Percentiles rank a stretch among this genome's conserved stretches.
Evolutionary conservation across 2,797 vertebrate genomes (phyloP).

Genomic region (Dermochelys coriacea): DNA sequence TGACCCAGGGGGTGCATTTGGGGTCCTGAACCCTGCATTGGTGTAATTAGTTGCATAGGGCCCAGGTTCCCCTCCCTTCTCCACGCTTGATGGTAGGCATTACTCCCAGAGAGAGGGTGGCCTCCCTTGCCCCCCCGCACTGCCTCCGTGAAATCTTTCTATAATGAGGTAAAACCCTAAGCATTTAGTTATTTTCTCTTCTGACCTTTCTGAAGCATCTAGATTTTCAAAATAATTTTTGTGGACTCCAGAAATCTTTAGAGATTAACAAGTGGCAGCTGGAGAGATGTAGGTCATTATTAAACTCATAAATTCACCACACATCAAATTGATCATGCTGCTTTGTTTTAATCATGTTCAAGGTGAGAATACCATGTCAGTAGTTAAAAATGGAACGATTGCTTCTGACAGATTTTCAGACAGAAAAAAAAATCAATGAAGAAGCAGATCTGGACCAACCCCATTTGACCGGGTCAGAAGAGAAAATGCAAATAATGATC

Average conservation of each 20-base stretch:
- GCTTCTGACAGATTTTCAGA: not conserved
- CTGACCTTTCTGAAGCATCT: not conserved
- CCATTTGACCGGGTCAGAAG: accelerated
- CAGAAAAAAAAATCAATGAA: not conserved
- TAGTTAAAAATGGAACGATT: not conserved
- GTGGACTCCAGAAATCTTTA: accelerated
- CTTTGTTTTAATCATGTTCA: not conserved
- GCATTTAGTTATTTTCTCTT: not conserved
- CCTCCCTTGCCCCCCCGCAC: too few species aligned
- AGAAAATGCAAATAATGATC: not conserved
- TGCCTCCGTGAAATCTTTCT: not conserved
- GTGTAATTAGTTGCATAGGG: too few species aligned
- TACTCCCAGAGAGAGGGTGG: not conserved
- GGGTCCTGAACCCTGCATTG: too few species aligned
- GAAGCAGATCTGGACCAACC: accelerated
- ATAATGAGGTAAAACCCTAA: not conserved
- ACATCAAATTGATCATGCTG: too few species aligned
- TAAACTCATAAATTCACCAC: not conserved
- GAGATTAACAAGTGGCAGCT: not conserved
- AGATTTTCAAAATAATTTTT: not conserved
- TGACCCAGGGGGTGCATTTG: too few species aligned
- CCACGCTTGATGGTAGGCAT: not conserved
- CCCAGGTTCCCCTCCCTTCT: not conserved
- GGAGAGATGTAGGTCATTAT: not conserved
- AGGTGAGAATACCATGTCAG: not conserved